Percentiles rank a stretch among this genome's conserved stretches.
These are phyloP conservation scores for Arenaria interpres DNA, from an alignment of 2,113 vertebrate species.

Conservation along the genomic window DNA sequence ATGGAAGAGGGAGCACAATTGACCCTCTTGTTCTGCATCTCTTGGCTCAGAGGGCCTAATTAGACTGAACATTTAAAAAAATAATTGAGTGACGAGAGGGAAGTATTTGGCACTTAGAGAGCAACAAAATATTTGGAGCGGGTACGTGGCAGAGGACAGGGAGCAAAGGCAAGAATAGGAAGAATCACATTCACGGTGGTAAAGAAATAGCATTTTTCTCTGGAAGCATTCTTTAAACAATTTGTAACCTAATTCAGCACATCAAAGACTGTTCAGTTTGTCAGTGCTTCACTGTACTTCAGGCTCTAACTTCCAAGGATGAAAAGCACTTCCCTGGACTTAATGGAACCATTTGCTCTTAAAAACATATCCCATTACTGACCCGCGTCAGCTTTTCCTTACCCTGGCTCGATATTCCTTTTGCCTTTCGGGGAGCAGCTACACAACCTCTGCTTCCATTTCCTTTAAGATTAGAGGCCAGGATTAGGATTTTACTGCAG, in stretches of 20 bases:
- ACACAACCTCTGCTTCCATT: accelerated
- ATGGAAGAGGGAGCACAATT: constrained; percentile 21
- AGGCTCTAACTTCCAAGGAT: not conserved
- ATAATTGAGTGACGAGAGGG: not conserved
- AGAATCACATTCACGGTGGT: not conserved
- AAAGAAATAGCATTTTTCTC: not conserved
- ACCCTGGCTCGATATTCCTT: not conserved
- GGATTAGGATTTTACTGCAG: not conserved
- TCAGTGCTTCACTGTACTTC: not conserved
- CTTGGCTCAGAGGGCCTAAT: not conserved
- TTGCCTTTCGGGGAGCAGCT: not conserved
- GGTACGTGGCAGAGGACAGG: not conserved
- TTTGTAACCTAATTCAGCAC: not conserved
- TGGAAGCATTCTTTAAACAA: not conserved
- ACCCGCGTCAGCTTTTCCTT: not conserved
- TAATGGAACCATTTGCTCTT: not conserved
- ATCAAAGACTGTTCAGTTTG: not conserved
- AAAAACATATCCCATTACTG: not conserved
- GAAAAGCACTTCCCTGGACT: not conserved
- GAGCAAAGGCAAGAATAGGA: not conserved
- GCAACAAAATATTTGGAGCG: not conserved
- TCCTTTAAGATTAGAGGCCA: not conserved
- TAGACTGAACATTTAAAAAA: not conserved
- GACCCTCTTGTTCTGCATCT: constrained; percentile 12
- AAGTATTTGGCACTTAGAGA: not conserved